phyloP scores from a whole-genome alignment of 2,888 invertebrate species.

The Muschampia plurimacula region DNA sequence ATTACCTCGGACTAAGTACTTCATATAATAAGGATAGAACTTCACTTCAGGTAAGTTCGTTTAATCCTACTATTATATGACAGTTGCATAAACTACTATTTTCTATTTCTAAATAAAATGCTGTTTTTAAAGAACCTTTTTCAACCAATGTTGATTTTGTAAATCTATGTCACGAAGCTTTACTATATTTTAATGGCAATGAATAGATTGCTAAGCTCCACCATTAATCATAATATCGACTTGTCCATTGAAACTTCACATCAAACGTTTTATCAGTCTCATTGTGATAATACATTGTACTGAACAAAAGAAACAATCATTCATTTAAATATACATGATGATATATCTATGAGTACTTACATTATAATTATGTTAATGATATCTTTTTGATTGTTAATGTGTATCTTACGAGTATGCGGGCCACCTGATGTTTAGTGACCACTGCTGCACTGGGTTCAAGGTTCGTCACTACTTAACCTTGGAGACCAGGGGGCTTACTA shows the following conservation, averaged over 20 bases:
- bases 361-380: neutral
- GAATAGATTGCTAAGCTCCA: conserved; percentile 1
- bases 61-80: too few relatives aligned
- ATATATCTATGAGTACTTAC: neutral
- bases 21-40: too few relatives aligned
- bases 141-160: neutral
- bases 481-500: too few relatives aligned
- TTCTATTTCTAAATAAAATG: neutral
- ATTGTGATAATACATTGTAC: conserved; percentile 20
- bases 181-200: conserved; percentile 20
- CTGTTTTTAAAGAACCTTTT: neutral
- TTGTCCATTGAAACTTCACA: conserved; percentile 24
- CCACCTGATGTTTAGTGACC: too few relatives aligned
- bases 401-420: too few relatives aligned
- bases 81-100: too few relatives aligned
- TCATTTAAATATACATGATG: conserved; percentile 11
- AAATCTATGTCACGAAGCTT: conserved; percentile 3
- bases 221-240: conserved; percentile 23
- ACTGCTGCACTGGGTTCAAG: too few relatives aligned
- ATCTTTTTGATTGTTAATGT: too few relatives aligned
- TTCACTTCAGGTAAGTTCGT: too few relatives aligned
- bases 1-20: too few relatives aligned
- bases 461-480: too few relatives aligned
- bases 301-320: conserved; percentile 12
- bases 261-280: conserved; percentile 22